Evolutionary conservation across 2,888 invertebrate genomes (phyloP), one percentile per base, ranked within the genome.

Genomic region (Tenthredo amoena): DNA sequence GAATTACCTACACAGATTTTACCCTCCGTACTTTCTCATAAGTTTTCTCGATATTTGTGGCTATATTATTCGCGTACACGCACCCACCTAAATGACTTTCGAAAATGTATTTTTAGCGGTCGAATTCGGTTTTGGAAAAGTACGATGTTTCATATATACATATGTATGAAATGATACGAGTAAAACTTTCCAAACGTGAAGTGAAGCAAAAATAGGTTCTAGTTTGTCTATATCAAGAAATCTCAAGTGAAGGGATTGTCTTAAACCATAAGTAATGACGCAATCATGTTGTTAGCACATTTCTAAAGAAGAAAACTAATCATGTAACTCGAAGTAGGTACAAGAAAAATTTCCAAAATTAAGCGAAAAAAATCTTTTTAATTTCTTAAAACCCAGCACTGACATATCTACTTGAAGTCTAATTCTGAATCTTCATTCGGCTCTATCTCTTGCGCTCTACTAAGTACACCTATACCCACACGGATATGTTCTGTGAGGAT

Each of bases 391-490:
- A 68, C 15, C 0, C 31, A 34, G 12, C 12, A 68, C 68, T 68
- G 10, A 68, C 12, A 34, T 68, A 68, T 12, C 15, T 34, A 68
- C 26, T 21, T 3, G 18, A 68, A 12, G 5, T 68, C 4, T 34
- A 31, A 68, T 31, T 74, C 40, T 21, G 40, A 74, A 43, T 62
- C 81, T 62, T 81, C 62, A 37, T 81, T 81, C 40, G 62, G 58
- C 81, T 62, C 37, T 62, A 21, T 37, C 81, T 81, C 81, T 62
- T 81, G 37, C 81, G 81, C 81, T 81, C 81, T 81, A 81, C 81
- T 81, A 62, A 81, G 62, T 58, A 62, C 58, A 58, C 58, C 9
- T 37, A 62, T 40, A 81, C 55, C 5, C 31, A 74, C 43, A 74
- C 15, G 15, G 34, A 68, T 58, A 21, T 58, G 37, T 31, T 58